phyloP scores from a whole-genome alignment of 1,140 invertebrate species.

The Trichoplusia ni region DNA sequence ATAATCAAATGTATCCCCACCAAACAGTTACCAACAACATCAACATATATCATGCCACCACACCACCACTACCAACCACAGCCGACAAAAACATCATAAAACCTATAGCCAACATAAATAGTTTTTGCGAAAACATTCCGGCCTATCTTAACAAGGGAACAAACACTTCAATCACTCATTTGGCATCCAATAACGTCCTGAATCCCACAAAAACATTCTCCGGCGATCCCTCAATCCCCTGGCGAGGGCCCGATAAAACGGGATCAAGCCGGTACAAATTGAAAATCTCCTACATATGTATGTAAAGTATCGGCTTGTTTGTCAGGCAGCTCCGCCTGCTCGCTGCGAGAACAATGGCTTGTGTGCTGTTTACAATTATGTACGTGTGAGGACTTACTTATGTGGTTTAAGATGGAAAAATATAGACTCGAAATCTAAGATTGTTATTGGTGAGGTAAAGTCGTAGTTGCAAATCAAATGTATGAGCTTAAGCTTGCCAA shows the following conservation, averaged over 20 bases:
- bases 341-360: neutral
- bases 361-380: neutral
- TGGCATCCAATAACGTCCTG: slow-evolving; percentile 22
- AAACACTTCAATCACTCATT: slow-evolving; percentile 44
- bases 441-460: no score
- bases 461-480: no score
- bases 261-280: slow-evolving; percentile 64
- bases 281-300: slow-evolving; percentile 51
- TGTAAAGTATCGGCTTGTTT: slow-evolving; percentile 14
- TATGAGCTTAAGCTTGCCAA: no score
- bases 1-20: no score
- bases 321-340: no score
- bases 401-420: no score
- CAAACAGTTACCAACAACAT: neutral
- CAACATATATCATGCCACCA: neutral
- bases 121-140: slow-evolving; percentile 3
- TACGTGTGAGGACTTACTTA: no score
- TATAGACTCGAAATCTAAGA: no score
- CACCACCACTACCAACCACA: neutral
- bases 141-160: slow-evolving; percentile 18
- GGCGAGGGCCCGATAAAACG: slow-evolving; percentile 42
- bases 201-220: slow-evolving; percentile 24
- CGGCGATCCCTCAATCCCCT: slow-evolving; percentile 11
- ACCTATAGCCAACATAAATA: slow-evolving; percentile 21
- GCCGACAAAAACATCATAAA: slow-evolving; percentile 19